Evolutionary conservation across 1,140 invertebrate genomes (phyloP).

Genomic region (Helicoverpa armigera): DNA sequence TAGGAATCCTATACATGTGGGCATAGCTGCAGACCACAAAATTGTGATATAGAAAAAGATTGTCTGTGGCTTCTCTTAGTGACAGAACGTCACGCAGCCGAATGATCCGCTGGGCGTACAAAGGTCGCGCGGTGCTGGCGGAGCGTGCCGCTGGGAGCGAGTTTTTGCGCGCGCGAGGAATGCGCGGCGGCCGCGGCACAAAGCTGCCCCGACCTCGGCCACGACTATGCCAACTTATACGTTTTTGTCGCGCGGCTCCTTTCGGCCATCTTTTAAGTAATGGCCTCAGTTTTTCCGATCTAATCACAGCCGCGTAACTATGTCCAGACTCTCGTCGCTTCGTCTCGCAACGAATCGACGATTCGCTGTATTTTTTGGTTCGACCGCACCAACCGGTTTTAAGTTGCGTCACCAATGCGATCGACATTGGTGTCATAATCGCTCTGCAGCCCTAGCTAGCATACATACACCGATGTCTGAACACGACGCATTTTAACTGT

Average conservation of each 20-base stretch:
- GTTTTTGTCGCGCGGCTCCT: constrained; percentile 72
- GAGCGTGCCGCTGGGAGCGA: neutral
- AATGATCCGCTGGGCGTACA: neutral
- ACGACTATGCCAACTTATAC: constrained; percentile 53
- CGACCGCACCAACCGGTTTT: constrained; percentile 43
- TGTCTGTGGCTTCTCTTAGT: no score
- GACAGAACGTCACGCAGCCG: no score
- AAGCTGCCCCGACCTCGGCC: constrained; percentile 52
- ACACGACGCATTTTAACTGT: neutral
- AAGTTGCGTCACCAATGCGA: constrained; percentile 23
- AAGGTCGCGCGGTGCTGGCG: neutral
- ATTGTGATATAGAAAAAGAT: no score
- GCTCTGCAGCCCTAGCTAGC: neutral
- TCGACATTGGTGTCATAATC: neutral
- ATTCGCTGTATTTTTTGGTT: constrained; percentile 65
- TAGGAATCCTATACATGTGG: no score
- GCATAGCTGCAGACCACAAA: no score
- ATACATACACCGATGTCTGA: neutral
- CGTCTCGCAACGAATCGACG: constrained; percentile 35
- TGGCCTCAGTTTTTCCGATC: constrained; percentile 71
- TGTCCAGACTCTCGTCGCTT: constrained; percentile 40
- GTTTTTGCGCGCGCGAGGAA: constrained; percentile 9
- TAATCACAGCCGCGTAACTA: constrained; percentile 69
- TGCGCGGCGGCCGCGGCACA: constrained; percentile 50
- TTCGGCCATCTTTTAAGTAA: constrained; percentile 72